A percentile compares a stretch with the other conserved stretches of the same genome.
These are phyloP conservation scores for Macrotis lagotis DNA, from an alignment of 2,113 vertebrate genomes.

Conservation along the genomic window DNA sequence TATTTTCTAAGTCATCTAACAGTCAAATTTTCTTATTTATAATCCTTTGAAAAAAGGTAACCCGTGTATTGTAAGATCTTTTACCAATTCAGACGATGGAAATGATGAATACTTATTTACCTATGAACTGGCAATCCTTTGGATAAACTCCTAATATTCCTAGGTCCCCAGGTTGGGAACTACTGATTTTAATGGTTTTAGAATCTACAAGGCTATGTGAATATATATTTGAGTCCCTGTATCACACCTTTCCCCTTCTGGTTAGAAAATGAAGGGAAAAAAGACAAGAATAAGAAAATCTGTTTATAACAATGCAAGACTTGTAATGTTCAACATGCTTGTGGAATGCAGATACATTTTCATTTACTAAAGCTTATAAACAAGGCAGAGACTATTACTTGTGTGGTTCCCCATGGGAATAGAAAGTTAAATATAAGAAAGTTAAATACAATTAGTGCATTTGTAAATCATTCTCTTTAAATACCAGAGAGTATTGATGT, in stretches of 20 bases:
- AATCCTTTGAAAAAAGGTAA: not conserved
- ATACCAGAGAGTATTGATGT: not conserved
- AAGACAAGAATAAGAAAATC: not conserved
- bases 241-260: too few relatives aligned
- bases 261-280: not conserved
- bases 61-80: not conserved
- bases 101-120: not conserved
- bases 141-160: not conserved
- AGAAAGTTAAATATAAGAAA: not conserved
- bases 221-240: not conserved
- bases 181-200: not conserved
- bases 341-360: not conserved
- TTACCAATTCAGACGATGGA: not conserved
- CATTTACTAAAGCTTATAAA: not conserved
- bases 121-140: not conserved
- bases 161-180: not conserved
- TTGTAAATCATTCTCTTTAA: constrained; percentile 1
- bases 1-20: not conserved
- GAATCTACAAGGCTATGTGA: not conserved
- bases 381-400: not conserved
- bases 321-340: not conserved
- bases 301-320: not conserved
- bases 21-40: not conserved
- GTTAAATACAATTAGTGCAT: not conserved
- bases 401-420: not conserved